phyloP scores from a whole-genome alignment of 1,140 invertebrate species.

The Anoplolepis gracilipes region DNA sequence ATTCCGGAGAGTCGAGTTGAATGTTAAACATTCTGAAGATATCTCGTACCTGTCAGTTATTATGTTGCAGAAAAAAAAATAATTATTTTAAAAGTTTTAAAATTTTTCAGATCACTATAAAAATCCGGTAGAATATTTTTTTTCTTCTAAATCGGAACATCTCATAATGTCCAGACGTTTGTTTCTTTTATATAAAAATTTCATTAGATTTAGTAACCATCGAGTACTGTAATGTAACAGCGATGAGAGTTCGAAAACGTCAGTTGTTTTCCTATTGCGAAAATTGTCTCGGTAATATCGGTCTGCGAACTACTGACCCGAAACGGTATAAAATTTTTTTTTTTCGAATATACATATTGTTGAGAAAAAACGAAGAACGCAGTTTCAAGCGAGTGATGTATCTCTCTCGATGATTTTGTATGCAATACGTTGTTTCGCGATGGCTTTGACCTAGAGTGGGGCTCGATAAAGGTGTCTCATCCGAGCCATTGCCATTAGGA shows the following conservation, averaged over 20 bases:
- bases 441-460: constrained; percentile 70
- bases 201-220: neutral
- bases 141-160: neutral
- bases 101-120: neutral
- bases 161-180: neutral
- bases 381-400: neutral
- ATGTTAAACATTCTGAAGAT: neutral
- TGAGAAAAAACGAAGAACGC: neutral
- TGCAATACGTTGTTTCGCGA: constrained; percentile 2
- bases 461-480: constrained; percentile 57
- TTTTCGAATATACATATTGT: constrained; percentile 16
- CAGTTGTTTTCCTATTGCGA: neutral
- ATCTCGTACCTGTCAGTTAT: neutral
- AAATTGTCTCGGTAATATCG: constrained; percentile 8
- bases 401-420: constrained; percentile 5
- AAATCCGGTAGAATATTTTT: neutral
- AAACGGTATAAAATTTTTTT: constrained; percentile 18
- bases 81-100: neutral
- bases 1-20: no score
- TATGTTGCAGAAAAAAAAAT: neutral
- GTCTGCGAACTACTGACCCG: constrained; percentile 14
- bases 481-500: constrained; percentile 48
- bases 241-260: neutral
- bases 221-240: neutral
- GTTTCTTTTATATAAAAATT: constrained; percentile 4